A percentile compares a stretch with the other conserved stretches of the same genome.
Evolutionary conservation across 2,113 vertebrate species (phyloP).

Genomic region (Corythornis vintsioides): DNA sequence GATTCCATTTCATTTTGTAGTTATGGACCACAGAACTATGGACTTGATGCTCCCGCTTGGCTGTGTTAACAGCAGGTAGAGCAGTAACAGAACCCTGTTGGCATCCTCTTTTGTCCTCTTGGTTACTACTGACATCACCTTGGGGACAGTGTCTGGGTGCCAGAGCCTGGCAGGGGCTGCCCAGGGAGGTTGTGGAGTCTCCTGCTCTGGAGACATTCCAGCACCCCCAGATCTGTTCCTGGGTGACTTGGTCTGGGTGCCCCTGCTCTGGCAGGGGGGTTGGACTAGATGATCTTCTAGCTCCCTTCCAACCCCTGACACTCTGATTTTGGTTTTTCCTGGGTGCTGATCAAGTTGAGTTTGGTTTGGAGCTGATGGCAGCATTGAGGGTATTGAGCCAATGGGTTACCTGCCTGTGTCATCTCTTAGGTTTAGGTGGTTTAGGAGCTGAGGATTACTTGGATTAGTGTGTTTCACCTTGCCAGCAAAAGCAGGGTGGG

Average conservation of each 20-base stretch:
- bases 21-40: neutral
- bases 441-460: neutral
- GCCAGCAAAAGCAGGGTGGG: neutral
- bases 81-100: neutral
- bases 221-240: too few species aligned
- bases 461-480: neutral
- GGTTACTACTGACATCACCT: neutral
- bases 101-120: fast-evolving
- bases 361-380: neutral
- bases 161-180: too few species aligned
- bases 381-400: neutral
- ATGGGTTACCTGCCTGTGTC: fast-evolving
- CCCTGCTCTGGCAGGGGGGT: too few species aligned
- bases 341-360: neutral
- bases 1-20: neutral
- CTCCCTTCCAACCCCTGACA: too few species aligned
- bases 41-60: fast-evolving
- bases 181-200: too few species aligned
- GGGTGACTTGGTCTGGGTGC: neutral
- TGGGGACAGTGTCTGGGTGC: neutral
- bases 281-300: too few species aligned
- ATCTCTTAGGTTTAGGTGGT: neutral
- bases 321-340: neutral
- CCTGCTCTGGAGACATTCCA: too few species aligned
- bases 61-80: too few species aligned